Evolutionary conservation across 2,797 vertebrate genomes (phyloP).

Genomic region (Hipposideros larvatus): DNA sequence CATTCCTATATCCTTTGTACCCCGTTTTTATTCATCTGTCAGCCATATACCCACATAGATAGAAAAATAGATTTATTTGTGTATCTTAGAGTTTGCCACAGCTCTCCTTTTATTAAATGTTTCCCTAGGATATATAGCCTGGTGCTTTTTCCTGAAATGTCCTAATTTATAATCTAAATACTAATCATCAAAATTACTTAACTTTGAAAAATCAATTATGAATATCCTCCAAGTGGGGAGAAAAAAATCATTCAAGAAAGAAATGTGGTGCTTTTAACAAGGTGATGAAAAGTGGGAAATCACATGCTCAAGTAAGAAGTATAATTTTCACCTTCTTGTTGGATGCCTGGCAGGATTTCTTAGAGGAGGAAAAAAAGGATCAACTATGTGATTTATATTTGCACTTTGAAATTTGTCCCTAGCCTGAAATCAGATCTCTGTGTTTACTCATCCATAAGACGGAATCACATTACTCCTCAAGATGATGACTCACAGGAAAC

Average conservation of each 20-base stretch:
- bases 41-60: background rate
- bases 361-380: constrained; percentile 71
- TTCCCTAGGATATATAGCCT: background rate
- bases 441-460: constrained; percentile 80
- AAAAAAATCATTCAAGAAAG: constrained; percentile 49
- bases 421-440: constrained; percentile 77
- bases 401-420: constrained; percentile 78
- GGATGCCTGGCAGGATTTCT: constrained; percentile 62
- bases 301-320: constrained; percentile 48
- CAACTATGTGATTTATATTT: constrained; percentile 81
- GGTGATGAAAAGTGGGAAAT: constrained; percentile 48
- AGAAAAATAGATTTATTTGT: background rate
- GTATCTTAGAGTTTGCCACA: background rate
- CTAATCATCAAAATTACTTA: constrained; percentile 8
- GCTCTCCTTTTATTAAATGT: background rate
- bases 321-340: constrained; percentile 64
- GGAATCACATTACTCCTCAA: constrained; percentile 68
- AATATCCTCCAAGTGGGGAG: background rate
- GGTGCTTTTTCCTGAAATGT: constrained; percentile 30
- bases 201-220: constrained; percentile 10
- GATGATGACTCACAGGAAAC: constrained; percentile 70
- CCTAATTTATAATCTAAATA: background rate
- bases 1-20: background rate
- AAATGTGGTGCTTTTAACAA: constrained; percentile 29
- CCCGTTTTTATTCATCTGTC: background rate